Evolutionary conservation across 2,888 invertebrate genomes (phyloP).

Genomic region (Tanypteryx hageni): DNA sequence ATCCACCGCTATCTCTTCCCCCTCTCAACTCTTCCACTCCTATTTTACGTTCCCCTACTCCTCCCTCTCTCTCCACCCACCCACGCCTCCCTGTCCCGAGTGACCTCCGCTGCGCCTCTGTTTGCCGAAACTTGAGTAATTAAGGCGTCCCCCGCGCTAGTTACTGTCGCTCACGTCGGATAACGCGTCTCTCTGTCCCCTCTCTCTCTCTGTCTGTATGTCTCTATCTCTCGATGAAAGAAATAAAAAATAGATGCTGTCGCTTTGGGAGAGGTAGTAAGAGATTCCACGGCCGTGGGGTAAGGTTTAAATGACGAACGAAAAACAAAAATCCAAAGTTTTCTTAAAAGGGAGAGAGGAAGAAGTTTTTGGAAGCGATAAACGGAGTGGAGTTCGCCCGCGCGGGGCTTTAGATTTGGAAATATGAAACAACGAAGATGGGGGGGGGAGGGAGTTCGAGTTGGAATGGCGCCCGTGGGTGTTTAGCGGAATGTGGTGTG

Average conservation of each 20-base stretch:
- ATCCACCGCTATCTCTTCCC: background rate
- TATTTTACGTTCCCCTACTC: background rate
- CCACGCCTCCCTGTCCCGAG: background rate
- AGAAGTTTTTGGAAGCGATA: slow-evolving; percentile 55
- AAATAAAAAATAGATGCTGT: slow-evolving; percentile 2
- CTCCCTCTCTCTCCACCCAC: background rate
- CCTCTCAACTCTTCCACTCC: background rate
- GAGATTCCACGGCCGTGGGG: background rate
- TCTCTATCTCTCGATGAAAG: background rate
- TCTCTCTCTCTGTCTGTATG: too few relatives aligned
- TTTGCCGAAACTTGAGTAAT: slow-evolving; percentile 62
- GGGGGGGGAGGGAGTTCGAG: background rate
- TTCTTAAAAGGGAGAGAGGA: slow-evolving; percentile 13
- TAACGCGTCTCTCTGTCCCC: slow-evolving; percentile 10
- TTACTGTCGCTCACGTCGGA: slow-evolving; percentile 39
- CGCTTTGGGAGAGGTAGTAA: slow-evolving; percentile 6
- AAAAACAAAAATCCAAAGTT: slow-evolving; percentile 53
- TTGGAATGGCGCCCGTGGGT: slow-evolving; percentile 30
- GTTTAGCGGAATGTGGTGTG: background rate
- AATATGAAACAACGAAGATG: slow-evolving; percentile 48
- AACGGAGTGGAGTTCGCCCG: background rate
- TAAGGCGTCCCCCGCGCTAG: slow-evolving; percentile 52
- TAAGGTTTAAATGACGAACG: slow-evolving; percentile 22
- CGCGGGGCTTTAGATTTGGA: slow-evolving; percentile 41
- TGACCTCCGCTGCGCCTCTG: slow-evolving; percentile 35